A percentile compares a stretch with the other conserved stretches of the same genome.
phyloP scores from a whole-genome alignment of 37 sponge, comb jelly and placozoan genomes.

The Sycon ciliatum region DNA sequence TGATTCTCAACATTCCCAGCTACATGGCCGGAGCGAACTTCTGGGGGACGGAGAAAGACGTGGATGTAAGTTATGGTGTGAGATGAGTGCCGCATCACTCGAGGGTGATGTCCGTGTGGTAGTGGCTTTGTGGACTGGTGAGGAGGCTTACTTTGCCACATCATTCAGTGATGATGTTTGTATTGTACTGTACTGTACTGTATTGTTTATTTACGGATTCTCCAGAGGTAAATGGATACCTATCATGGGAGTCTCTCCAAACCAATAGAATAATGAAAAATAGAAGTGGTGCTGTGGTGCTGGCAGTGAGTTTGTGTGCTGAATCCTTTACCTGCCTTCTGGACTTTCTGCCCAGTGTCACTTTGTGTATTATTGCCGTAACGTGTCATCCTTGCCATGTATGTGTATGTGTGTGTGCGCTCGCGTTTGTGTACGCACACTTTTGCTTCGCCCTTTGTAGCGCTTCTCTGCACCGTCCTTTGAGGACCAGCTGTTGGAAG shows the following conservation, averaged over 20 bases:
- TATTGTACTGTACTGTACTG: background rate
- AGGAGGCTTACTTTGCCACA: background rate
- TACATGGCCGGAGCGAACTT: slow-evolving; percentile 97
- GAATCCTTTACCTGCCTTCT: no score
- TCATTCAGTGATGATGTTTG: background rate
- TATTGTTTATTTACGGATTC: no score
- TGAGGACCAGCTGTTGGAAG: slow-evolving; percentile 87
- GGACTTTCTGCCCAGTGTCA: no score
- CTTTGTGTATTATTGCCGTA: no score
- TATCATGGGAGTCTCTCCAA: no score
- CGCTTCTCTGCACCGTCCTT: slow-evolving; percentile 73
- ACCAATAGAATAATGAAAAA: no score
- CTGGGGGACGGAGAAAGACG: slow-evolving; percentile 87
- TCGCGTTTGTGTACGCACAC: background rate
- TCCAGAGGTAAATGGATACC: no score
- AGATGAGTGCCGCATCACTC: slow-evolving; percentile 2
- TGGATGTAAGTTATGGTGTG: slow-evolving; percentile 40
- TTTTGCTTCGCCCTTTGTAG: slow-evolving; percentile 12
- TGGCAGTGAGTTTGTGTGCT: background rate
- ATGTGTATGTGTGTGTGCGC: background rate
- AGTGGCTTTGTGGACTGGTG: background rate
- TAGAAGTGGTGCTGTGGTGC: background rate
- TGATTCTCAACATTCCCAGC: slow-evolving; percentile 82
- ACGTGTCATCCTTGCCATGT: background rate
- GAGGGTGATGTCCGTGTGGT: background rate